Percentiles rank a stretch among this genome's conserved stretches.
phyloP scores from a whole-genome alignment of 2,113 vertebrate genomes.

The Colinus virginianus region DNA sequence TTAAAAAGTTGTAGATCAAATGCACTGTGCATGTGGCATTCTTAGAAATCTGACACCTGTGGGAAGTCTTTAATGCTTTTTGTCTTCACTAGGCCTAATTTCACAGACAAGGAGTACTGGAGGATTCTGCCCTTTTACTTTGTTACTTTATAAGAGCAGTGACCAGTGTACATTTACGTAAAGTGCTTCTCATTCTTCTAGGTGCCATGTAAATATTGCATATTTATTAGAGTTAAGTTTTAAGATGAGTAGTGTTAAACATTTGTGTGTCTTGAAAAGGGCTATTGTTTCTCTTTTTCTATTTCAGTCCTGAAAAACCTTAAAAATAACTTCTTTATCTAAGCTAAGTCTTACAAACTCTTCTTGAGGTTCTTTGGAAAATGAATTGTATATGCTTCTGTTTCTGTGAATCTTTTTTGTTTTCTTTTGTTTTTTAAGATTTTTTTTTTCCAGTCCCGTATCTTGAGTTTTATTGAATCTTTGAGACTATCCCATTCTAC shows the following conservation, averaged over 20 bases:
- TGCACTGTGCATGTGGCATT: accelerated
- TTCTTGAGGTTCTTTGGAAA: neutral
- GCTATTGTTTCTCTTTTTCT: neutral
- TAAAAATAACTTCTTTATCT: neutral
- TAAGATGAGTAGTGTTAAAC: neutral
- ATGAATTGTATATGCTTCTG: neutral
- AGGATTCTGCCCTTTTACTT: accelerated
- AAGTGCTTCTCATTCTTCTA: neutral
- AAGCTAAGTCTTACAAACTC: neutral
- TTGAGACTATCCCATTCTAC: neutral
- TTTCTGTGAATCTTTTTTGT: neutral
- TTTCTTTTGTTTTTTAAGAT: too few relatives aligned
- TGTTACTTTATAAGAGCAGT: neutral
- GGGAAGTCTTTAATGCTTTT: accelerated
- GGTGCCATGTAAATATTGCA: neutral
- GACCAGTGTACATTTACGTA: neutral
- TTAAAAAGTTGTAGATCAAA: neutral
- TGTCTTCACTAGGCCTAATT: neutral
- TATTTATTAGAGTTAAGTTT: neutral
- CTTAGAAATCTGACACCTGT: neutral
- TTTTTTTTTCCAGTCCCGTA: neutral
- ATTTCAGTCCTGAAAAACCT: neutral
- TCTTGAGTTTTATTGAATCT: neutral
- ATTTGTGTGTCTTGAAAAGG: neutral
- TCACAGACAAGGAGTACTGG: accelerated